Base-by-base conservation (phyloP, 2,888 invertebrate species). In the Drosophila borealis region DNA sequence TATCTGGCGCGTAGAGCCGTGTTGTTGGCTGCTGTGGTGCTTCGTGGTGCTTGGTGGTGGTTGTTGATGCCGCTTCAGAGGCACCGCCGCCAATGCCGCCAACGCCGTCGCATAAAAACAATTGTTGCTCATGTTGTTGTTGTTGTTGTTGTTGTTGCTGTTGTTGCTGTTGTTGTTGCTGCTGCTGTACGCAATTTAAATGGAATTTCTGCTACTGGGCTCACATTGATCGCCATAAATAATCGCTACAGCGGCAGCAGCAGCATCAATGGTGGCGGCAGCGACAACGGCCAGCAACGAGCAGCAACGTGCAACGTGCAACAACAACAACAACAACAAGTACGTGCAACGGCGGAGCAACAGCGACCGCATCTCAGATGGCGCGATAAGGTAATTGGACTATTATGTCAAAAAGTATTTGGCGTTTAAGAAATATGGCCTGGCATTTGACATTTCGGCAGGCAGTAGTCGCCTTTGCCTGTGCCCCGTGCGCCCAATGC, bases 381-480 rank as follows among this genome's bases (percentile, higher is more conserved):
- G 91, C 89, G 91, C 90, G 90, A 91, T 91, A 91, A 91, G 91
- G 90, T 91, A 91, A 91, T 91, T 91, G 90, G 90, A 91, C 90
- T 90, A 91, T 91, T 91, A 91, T 91, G 90, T 91, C 90, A 91
- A 91, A 91, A 91, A 91, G 91, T 90, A 91, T 91, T 91, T 90
- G 91, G 91, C 90, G 85, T 89, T 87, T 87, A 90, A 89, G 90
- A 91, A 90, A 90, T 91, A 91, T 91, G 90, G 90, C 86, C 90
- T 90, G 90, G 89, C 90, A 91, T 90, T 90, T 90, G 91, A 86
- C 86, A 86, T 86, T 88, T 81, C 88, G 87, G 87, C 85, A 82
- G 87, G 80, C 80, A 74, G 66, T 65, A 69, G 70, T 48, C 41
- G 79, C 56, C 25, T 49, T 39, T 55, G 59, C 60, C 48, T 54